Evolutionary conservation across 2,113 vertebrate genomes (phyloP).

Genomic region (Sula dactylatra): DNA sequence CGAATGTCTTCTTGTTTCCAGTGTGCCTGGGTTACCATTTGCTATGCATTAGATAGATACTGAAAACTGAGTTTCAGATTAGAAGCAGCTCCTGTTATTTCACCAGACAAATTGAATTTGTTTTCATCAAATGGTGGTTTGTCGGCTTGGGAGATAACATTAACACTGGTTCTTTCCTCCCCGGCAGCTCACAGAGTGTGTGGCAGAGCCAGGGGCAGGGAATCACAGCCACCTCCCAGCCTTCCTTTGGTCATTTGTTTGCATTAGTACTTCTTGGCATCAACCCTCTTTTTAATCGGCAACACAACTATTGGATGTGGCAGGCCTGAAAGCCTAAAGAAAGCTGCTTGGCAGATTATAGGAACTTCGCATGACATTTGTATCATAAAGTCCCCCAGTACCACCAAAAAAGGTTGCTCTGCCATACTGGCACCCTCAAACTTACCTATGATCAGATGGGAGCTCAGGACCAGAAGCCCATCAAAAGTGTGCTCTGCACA

Average conservation of each 20-base stretch:
- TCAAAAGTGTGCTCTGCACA: neutral
- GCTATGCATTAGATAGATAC: conserved; percentile 37
- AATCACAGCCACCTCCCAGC: neutral
- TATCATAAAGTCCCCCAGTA: neutral
- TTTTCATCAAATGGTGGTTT: conserved; percentile 40
- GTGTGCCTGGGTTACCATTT: conserved; percentile 34
- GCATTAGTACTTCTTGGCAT: neutral
- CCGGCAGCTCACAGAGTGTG: neutral
- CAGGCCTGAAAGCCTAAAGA: neutral
- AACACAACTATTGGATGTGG: neutral
- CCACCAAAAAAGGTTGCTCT: neutral
- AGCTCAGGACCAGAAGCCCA: neutral
- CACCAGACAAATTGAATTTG: conserved; percentile 56
- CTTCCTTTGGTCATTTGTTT: neutral
- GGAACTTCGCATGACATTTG: neutral
- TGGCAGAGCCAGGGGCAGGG: neutral
- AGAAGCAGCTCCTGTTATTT: conserved; percentile 47
- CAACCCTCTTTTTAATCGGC: neutral
- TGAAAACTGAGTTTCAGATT: conserved; percentile 54
- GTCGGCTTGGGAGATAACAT: conserved; percentile 39
- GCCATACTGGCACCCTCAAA: neutral
- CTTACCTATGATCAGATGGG: neutral
- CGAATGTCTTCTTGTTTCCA: conserved; percentile 30
- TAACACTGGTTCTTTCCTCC: neutral
- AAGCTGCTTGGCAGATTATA: neutral